These are phyloP conservation scores for Acrobasis consociella DNA, from an alignment of 2,888 invertebrate species.

Conservation along the genomic window DNA sequence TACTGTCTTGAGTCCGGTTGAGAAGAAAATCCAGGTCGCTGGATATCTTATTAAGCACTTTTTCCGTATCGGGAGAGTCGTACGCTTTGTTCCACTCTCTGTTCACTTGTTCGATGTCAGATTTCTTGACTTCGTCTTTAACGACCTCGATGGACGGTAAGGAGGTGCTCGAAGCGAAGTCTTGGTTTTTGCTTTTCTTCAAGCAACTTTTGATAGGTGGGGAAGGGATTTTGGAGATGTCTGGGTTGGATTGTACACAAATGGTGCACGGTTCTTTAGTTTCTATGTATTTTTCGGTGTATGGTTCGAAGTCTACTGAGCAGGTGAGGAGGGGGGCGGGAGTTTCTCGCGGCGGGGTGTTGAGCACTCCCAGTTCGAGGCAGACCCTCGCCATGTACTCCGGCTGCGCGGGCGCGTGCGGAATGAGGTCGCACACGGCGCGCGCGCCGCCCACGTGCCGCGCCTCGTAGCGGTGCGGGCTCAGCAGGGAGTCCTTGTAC, in stretches of 20 bases:
- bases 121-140: conserved; percentile 53
- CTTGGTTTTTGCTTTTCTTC: conserved; percentile 60
- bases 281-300: conserved; percentile 56
- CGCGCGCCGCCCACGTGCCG: conserved; percentile 47
- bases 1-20: conserved; percentile 82
- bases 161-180: conserved; percentile 60
- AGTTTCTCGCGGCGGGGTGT: conserved; percentile 47
- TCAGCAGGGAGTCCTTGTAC: conserved; percentile 58
- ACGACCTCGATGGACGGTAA: conserved; percentile 64
- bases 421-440: conserved; percentile 72
- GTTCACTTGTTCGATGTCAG: conserved; percentile 67
- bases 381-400: conserved; percentile 77
- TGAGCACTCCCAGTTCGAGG: conserved; percentile 77
- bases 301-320: conserved; percentile 65
- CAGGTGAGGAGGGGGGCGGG: conserved; percentile 56
- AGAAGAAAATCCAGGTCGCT: conserved; percentile 92
- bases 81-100: conserved; percentile 68
- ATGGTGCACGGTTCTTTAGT: conserved; percentile 66
- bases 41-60: conserved; percentile 90
- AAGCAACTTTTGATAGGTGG: conserved; percentile 75
- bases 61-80: conserved; percentile 74
- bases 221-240: conserved; percentile 65
- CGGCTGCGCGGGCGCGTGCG: conserved; percentile 46
- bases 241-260: conserved; percentile 69
- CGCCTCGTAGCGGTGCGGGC: conserved; percentile 51